Percentiles rank a stretch among this genome's conserved stretches.
Conservation (phyloP, 1,140 invertebrate genomes). For the Pachyrhynchus sulphureomaculatus region DNA sequence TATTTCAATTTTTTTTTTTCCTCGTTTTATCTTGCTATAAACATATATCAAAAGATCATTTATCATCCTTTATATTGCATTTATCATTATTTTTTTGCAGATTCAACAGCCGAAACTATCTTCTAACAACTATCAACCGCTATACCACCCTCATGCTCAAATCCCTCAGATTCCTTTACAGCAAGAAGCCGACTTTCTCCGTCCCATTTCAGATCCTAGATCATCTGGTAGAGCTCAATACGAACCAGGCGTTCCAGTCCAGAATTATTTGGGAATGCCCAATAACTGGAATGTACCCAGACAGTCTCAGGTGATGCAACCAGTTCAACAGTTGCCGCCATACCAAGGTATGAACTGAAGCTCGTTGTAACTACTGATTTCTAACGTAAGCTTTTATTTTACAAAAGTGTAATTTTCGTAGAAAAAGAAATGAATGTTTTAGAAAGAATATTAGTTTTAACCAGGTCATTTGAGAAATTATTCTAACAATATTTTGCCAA, state of each 20-base stretch:
- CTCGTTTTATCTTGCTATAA: too few species aligned
- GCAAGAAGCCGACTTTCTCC: slow-evolving; percentile 39
- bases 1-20: too few species aligned
- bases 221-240: slow-evolving; percentile 28
- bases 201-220: slow-evolving; percentile 33
- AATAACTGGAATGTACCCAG: slow-evolving; percentile 26
- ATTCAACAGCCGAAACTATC: slow-evolving; percentile 6
- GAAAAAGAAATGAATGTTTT: too few species aligned
- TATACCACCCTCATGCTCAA: slow-evolving; percentile 3
- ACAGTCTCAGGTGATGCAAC: slow-evolving; percentile 32
- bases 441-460: too few species aligned
- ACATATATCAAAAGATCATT: too few species aligned
- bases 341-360: slow-evolving; percentile 35
- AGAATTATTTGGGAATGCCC: slow-evolving; percentile 34
- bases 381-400: too few species aligned
- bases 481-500: too few species aligned
- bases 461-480: too few species aligned
- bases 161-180: slow-evolving; percentile 13
- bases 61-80: too few species aligned
- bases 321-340: slow-evolving; percentile 34
- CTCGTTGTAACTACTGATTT: too few species aligned
- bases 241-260: slow-evolving; percentile 30
- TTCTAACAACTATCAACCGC: background rate
- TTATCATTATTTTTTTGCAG: slow-evolving; percentile 21
- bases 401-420: too few species aligned